A percentile compares a stretch with the other conserved stretches of the same genome.
phyloP scores from a whole-genome alignment of 2,888 invertebrate genomes.

The Drosophila kokeensis region DNA sequence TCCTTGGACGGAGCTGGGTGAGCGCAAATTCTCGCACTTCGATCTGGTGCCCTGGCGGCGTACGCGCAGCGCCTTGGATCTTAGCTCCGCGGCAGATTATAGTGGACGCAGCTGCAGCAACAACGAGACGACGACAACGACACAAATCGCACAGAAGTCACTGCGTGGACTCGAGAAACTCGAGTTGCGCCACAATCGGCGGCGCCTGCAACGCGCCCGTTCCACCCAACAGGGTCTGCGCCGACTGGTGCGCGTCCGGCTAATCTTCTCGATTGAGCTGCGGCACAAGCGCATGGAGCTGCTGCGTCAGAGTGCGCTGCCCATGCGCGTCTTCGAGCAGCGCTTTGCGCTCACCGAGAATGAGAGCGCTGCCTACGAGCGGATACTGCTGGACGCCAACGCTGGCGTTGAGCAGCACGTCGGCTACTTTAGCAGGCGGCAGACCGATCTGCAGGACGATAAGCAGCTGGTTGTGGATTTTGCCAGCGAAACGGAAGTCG shows the following conservation, averaged over 20 bases:
- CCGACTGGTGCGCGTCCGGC: constrained; percentile 88
- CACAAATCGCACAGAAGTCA: constrained; percentile 58
- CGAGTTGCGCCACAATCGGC: constrained; percentile 82
- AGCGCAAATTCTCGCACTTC: constrained; percentile 82
- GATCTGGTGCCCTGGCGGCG: constrained; percentile 85
- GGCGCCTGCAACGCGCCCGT: constrained; percentile 83
- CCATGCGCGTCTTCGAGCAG: constrained; percentile 81
- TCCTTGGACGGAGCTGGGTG: constrained; percentile 77
- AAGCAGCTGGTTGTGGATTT: constrained; percentile 70
- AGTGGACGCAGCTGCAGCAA: constrained; percentile 50
- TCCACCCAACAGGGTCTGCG: constrained; percentile 68
- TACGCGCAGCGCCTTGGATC: constrained; percentile 76
- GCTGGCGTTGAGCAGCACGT: constrained; percentile 81
- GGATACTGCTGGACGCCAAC: constrained; percentile 74
- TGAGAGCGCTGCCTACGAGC: constrained; percentile 80
- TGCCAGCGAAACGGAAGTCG: constrained; percentile 59
- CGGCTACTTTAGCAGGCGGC: constrained; percentile 80
- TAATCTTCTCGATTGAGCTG: constrained; percentile 89
- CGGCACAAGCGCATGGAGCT: constrained; percentile 85
- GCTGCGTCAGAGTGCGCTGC: constrained; percentile 76
- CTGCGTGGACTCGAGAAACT: constrained; percentile 79
- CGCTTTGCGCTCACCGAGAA: constrained; percentile 70
- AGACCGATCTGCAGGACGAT: constrained; percentile 19
- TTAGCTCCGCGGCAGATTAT: constrained; percentile 74
- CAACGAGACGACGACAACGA: constrained; percentile 2